phyloP scores from a whole-genome alignment of 2,888 invertebrate species.

The Sarcophaga variegata region DNA sequence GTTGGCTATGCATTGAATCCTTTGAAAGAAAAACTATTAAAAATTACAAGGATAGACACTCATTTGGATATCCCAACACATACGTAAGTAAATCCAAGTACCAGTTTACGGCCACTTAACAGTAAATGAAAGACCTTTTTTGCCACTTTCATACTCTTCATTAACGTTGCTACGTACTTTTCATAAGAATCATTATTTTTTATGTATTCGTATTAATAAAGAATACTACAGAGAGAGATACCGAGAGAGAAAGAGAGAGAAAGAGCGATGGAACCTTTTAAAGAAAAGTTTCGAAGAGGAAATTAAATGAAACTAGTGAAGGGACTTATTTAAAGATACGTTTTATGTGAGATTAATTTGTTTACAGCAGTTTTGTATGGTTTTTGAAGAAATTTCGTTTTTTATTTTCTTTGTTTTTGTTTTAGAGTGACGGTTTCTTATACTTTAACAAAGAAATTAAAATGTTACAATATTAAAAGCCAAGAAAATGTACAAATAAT shows the following conservation, averaged over 20 bases:
- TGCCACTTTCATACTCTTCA: neutral
- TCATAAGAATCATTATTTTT: constrained; percentile 11
- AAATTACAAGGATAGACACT: constrained; percentile 20
- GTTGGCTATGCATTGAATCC: neutral
- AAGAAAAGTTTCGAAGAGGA: neutral
- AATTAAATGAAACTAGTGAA: neutral
- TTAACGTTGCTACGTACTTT: constrained; percentile 9
- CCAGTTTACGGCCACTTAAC: constrained; percentile 52
- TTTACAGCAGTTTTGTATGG: constrained; percentile 1
- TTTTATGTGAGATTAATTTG: constrained; percentile 35
- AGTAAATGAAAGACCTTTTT: constrained; percentile 36
- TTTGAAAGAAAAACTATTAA: constrained; percentile 43
- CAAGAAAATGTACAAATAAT: constrained; percentile 24
- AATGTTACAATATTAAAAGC: neutral
- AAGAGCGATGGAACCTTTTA: neutral
- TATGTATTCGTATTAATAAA: neutral
- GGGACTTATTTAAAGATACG: neutral
- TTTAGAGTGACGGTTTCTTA: constrained; percentile 7
- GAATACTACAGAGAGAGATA: no score
- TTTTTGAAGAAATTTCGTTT: neutral
- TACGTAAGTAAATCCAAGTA: constrained; percentile 45
- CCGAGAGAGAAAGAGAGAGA: neutral
- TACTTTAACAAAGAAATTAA: neutral
- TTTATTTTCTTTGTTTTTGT: no score
- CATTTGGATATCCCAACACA: constrained; percentile 26